phyloP scores from a whole-genome alignment of 2,113 vertebrate species.

The Sinocyclocheilus maitianheensis region DNA sequence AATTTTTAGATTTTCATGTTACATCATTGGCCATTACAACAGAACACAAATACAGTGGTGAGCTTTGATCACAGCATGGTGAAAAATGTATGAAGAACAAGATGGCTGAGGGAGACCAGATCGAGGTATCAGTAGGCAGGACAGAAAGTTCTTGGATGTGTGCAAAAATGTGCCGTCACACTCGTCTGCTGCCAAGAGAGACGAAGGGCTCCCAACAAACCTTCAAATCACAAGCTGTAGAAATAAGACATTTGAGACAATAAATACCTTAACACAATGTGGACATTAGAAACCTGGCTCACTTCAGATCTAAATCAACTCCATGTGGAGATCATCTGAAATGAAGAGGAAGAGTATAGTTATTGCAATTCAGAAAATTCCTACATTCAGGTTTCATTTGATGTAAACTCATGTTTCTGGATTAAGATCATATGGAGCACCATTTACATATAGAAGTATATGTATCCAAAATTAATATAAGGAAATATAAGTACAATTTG shows the following conservation, averaged over 20 bases:
- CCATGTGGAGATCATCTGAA: neutral
- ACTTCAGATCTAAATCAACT: neutral
- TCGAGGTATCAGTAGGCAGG: conserved; percentile 58
- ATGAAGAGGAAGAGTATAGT: neutral
- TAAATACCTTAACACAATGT: conserved; percentile 3
- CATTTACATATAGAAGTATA: too few species aligned
- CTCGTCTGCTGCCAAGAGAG: conserved; percentile 45
- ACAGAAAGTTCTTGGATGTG: conserved; percentile 31
- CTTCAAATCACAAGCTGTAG: conserved; percentile 44
- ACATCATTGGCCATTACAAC: conserved; percentile 44
- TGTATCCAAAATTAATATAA: too few species aligned
- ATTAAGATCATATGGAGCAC: too few species aligned
- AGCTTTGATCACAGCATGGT: conserved; percentile 69
- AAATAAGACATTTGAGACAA: conserved; percentile 9
- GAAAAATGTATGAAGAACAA: conserved; percentile 74
- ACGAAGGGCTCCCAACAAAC: conserved; percentile 27
- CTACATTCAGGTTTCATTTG: neutral
- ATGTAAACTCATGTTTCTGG: too few species aligned
- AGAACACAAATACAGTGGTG: conserved; percentile 59
- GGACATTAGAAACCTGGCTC: neutral
- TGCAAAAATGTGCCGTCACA: conserved; percentile 42
- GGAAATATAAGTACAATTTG: too few species aligned
- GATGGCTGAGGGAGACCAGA: conserved; percentile 59
- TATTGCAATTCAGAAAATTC: neutral
- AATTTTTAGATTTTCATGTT: neutral